These are phyloP conservation scores for Amphiduros pacificus DNA, from an alignment of 2,888 invertebrate species.

Conservation along the genomic window DNA sequence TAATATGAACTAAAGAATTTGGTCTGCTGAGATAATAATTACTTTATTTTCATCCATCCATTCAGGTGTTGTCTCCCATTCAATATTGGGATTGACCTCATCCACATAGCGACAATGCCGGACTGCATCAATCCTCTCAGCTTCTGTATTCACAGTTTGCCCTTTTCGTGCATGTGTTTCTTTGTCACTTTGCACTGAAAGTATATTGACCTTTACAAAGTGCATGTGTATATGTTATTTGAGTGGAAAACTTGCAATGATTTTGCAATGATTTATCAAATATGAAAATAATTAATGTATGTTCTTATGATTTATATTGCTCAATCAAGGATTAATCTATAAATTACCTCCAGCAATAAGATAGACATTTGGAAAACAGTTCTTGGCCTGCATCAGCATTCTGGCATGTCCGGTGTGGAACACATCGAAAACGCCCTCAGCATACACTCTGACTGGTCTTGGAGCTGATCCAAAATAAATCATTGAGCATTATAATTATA, in stretches of 20 bases:
- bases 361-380: conserved; percentile 91
- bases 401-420: conserved; percentile 98
- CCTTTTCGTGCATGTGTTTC: conserved; percentile 92
- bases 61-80: no score
- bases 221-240: no score
- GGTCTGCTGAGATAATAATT: no score
- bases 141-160: conserved; percentile 89
- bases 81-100: conserved; percentile 89
- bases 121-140: conserved; percentile 94
- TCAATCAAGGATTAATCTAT: no score
- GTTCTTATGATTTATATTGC: no score
- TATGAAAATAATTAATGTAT: no score
- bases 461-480: conserved; percentile 67
- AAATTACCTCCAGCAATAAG: conserved; percentile 95
- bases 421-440: conserved; percentile 98
- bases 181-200: conserved; percentile 77
- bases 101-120: conserved; percentile 97
- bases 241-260: no score
- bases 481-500: no score
- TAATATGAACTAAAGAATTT: no score
- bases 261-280: no score
- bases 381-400: conserved; percentile 95
- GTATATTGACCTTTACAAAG: no score
- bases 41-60: no score
- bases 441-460: conserved; percentile 89